Base-by-base conservation (phyloP, 2,888 invertebrate species). In the Hirtodrosophila trivittata region DNA sequence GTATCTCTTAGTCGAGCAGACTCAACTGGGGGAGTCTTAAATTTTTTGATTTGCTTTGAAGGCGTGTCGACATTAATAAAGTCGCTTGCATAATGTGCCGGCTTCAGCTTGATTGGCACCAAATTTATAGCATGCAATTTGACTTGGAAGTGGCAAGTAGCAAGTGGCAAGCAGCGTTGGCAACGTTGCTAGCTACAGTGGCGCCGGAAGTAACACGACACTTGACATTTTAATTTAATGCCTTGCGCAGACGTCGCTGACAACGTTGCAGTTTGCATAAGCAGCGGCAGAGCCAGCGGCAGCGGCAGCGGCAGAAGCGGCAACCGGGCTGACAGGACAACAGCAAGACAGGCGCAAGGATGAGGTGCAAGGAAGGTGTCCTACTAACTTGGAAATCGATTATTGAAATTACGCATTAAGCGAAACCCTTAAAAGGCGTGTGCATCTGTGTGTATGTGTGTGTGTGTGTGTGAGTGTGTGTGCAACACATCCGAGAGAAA, bases 51-150 rank as follows among this genome's bases (percentile, higher is more conserved):
- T 69, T 46, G 46, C 28, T 16, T 52, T 18, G 30, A 21, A 39
- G n/a, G 18, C 16, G 18, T 28, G 46, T 39, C 46, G 37, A 16
- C 56, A 54, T 56, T 75, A 59, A 57, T 59, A 70, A 59, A 49
- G 41, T 37, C 35, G 39, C 32, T 51, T 83, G 80, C 84, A 77
- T 80, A 75, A 80, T 77, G 67, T 67, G 84, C 47, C 77, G 59
- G 52, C 63, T 80, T 76, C 59, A 73, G 67, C 74, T 86, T 80
- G 80, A 80, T 80, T 80, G 87, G 87, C 85, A 86, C 59, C 56
- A 84, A 80, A 80, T 80, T 80, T 80, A 86, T 80, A 66, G 80
- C 80, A 86, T 86, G 87, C 87, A 80, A 80, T 80, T 86, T 85
- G 87, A 77, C 82, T 81, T 59, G 38, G 5, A 78, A 86, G 78